Conservation (phyloP, 2,113 vertebrate species). For the Empidonax alnorum region DNA sequence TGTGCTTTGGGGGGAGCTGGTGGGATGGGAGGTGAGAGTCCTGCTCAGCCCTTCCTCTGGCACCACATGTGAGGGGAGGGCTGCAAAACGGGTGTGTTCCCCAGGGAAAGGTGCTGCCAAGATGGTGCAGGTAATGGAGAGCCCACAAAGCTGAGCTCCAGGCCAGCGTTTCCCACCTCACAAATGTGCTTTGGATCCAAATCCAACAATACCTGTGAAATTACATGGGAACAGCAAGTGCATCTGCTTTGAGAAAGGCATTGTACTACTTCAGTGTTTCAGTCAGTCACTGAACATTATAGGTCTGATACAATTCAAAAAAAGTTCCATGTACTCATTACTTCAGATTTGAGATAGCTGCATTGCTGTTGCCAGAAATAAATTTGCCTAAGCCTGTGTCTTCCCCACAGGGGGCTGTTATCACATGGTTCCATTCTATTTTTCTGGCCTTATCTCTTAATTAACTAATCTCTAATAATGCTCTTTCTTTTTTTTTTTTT, state of each 20-base stretch:
- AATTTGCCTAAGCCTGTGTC: conserved; percentile 9
- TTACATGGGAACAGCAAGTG: neutral
- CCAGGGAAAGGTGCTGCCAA: neutral
- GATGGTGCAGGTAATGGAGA: no score
- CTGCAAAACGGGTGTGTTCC: rapidly evolving
- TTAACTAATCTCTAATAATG: conserved; percentile 71
- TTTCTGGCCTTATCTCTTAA: conserved; percentile 68
- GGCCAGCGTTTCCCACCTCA: neutral
- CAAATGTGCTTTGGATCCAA: neutral
- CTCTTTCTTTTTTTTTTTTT: conserved; percentile 31
- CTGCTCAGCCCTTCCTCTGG: neutral
- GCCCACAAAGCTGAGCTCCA: neutral
- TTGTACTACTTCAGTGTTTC: neutral
- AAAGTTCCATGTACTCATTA: rapidly evolving
- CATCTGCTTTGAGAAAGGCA: neutral
- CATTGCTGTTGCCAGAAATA: conserved; percentile 32
- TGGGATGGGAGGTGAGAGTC: neutral
- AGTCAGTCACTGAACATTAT: neutral
- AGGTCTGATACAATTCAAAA: neutral
- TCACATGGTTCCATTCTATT: conserved; percentile 48
- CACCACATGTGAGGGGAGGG: rapidly evolving
- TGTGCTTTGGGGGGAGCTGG: neutral
- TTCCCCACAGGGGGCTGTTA: conserved; percentile 29
- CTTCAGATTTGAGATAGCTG: neutral
- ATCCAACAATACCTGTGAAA: neutral